Evolutionary conservation across 2,113 vertebrate species (phyloP).

Genomic region (Pedionomus torquatus): DNA sequence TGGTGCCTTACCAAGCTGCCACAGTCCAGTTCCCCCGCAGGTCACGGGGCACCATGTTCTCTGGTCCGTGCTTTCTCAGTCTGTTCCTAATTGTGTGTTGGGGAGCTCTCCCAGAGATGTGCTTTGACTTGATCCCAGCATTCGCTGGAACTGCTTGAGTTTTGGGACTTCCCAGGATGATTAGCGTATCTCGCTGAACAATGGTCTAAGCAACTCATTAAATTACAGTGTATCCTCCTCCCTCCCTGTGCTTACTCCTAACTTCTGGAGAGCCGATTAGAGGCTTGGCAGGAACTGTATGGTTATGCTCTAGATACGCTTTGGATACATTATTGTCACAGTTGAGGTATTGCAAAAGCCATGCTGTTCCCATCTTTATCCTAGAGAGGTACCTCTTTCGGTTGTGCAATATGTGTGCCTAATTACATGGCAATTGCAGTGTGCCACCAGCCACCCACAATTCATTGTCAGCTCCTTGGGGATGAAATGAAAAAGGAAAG

Average conservation of each 20-base stretch:
- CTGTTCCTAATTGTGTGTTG: neutral
- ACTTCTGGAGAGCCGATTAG: constrained; percentile 43
- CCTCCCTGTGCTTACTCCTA: constrained; percentile 10
- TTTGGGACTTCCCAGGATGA: neutral
- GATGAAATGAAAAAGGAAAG: constrained; percentile 26
- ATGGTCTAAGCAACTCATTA: constrained; percentile 1
- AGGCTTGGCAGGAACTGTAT: constrained; percentile 51
- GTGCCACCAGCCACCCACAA: constrained; percentile 23
- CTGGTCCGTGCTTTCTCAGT: neutral
- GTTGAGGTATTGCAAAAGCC: constrained; percentile 53
- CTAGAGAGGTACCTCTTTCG: neutral
- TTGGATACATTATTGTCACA: constrained; percentile 65
- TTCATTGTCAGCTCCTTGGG: constrained; percentile 38
- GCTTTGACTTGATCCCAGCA: neutral
- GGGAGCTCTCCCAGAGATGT: neutral
- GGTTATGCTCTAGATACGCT: constrained; percentile 63
- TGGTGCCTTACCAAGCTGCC: neutral
- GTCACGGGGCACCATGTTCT: neutral
- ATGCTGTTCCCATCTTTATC: neutral
- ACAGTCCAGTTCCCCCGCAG: neutral
- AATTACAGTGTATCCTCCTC: neutral
- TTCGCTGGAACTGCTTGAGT: neutral
- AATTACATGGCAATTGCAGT: neutral
- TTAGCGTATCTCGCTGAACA: constrained; percentile 7
- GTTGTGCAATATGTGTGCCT: constrained; percentile 23